Conservation (phyloP, 2,797 vertebrate genomes). For the Salarias fasciatus region DNA sequence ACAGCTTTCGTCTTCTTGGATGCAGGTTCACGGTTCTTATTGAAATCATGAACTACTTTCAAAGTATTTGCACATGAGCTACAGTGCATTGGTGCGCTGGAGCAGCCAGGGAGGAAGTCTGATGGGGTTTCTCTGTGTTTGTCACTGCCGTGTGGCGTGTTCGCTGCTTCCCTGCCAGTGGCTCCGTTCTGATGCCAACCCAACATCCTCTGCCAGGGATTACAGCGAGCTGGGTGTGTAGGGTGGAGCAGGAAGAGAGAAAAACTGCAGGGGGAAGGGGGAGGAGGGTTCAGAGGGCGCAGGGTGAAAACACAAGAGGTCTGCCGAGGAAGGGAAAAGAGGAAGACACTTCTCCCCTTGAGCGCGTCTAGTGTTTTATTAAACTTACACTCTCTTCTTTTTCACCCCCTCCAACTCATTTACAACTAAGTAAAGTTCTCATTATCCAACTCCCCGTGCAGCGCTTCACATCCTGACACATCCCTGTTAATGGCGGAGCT, state of each 20-base stretch:
- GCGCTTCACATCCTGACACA: slow-evolving; percentile 44
- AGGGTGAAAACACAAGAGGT: slow-evolving; percentile 43
- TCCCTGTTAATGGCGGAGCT: slow-evolving; percentile 38
- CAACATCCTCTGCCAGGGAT: slow-evolving; percentile 77
- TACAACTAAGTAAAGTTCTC: slow-evolving; percentile 30
- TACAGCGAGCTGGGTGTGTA: slow-evolving; percentile 69
- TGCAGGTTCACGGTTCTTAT: background rate
- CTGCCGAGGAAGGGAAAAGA: slow-evolving; percentile 51
- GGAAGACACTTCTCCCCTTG: slow-evolving; percentile 69
- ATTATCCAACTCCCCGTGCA: slow-evolving; percentile 42
- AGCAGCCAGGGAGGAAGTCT: slow-evolving; percentile 67
- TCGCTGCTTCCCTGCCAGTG: slow-evolving; percentile 64
- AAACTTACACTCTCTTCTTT: slow-evolving; percentile 55
- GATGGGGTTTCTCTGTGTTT: slow-evolving; percentile 63
- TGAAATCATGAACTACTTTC: slow-evolving; percentile 3
- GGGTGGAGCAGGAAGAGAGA: slow-evolving; percentile 77
- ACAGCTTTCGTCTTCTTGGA: background rate
- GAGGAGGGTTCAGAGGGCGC: slow-evolving; percentile 40
- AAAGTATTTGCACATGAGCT: slow-evolving; percentile 55
- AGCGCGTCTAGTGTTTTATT: slow-evolving; percentile 68
- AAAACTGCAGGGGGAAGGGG: slow-evolving; percentile 47
- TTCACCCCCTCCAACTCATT: slow-evolving; percentile 37
- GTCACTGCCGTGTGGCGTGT: slow-evolving; percentile 65
- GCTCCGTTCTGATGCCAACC: slow-evolving; percentile 73
- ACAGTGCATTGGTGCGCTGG: slow-evolving; percentile 44